Base-by-base conservation (phyloP, 2,113 vertebrate genomes). In the Corydoras sp. region DNA sequence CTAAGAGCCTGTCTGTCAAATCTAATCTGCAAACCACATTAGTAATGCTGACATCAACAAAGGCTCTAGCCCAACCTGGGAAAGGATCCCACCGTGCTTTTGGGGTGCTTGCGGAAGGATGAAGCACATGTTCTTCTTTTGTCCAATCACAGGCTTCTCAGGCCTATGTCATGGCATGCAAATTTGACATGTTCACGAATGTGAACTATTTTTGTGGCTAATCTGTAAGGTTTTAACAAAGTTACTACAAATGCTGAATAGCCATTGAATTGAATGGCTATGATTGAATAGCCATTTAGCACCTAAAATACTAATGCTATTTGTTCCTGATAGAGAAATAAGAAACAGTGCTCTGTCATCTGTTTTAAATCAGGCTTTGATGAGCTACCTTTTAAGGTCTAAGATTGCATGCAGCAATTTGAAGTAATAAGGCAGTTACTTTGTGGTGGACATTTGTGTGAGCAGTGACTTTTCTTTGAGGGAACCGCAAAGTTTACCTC, bases 291-390 rank as follows among this genome's bases (percentile, higher is more conserved):
- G 86, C 84, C 87, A 62, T 5, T 15, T n/a, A 71, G 58, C 59
- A 85, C 82, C 86, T 78, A 51, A 65, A 85, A 79, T 83, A 83
- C 81, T 86, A 85, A 84, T 65, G 87, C 80, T 84, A 91, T 90
- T 90, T 90, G 87, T 79, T 82, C 73, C 79, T 86, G 87, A 85
- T 85, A 88, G 89, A 78, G 55, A 91, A 90, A 90, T 88, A 84
- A 88, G 87, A 78, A 78, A 86, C 87, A 85, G 78, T 79, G 88
- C 78, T 76, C 81, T 83, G 64, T 87, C 87, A 89, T 86, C 75
- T 64, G 9, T 84, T 89, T 88, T 87, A 86, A 78, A 88, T 86
- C 88, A 89, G 80, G 74, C 50, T 86, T 84, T 81, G 76, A 85
- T 82, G 87, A 89, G 86, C 90, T 90, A 90, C 88, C 85, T 87